Percentiles rank a stretch among this genome's conserved stretches.
Conservation (phyloP, 2,888 invertebrate genomes). For the Mimachlamys varia region DNA sequence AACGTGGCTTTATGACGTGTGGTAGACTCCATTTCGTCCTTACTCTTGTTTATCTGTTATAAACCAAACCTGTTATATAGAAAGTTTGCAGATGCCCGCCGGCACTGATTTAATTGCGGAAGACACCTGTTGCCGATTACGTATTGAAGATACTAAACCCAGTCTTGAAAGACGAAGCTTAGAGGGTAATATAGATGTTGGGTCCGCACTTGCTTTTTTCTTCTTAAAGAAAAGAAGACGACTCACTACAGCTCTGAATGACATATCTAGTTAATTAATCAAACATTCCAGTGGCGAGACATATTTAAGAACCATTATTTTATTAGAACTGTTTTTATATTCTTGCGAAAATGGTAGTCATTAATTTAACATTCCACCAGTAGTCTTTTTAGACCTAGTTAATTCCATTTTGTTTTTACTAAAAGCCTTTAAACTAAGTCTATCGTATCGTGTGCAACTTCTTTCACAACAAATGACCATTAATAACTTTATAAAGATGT, state of each 20-base stretch:
- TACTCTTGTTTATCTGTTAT: neutral
- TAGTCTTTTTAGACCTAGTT: neutral
- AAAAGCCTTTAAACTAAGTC: neutral
- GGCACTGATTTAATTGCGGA: neutral
- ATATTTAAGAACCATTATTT: neutral
- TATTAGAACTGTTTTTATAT: neutral
- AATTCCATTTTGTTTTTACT: neutral
- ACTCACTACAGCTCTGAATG: neutral
- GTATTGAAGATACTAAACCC: neutral
- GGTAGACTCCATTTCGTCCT: neutral
- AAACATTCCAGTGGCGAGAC: neutral
- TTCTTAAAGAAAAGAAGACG: neutral
- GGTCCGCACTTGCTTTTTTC: neutral
- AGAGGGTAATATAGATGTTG: neutral
- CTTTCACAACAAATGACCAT: neutral
- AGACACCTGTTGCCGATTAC: neutral
- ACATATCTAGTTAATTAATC: neutral
- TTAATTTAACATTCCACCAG: neutral
- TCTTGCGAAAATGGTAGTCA: no score
- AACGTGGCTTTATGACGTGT: conserved; percentile 7
- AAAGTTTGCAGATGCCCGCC: neutral
- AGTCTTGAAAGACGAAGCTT: neutral
- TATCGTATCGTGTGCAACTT: neutral
- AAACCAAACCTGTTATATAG: conserved; percentile 1
- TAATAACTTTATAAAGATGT: no score